Conservation (phyloP, 2,113 vertebrate species). For the Triplophysa rosa region DNA sequence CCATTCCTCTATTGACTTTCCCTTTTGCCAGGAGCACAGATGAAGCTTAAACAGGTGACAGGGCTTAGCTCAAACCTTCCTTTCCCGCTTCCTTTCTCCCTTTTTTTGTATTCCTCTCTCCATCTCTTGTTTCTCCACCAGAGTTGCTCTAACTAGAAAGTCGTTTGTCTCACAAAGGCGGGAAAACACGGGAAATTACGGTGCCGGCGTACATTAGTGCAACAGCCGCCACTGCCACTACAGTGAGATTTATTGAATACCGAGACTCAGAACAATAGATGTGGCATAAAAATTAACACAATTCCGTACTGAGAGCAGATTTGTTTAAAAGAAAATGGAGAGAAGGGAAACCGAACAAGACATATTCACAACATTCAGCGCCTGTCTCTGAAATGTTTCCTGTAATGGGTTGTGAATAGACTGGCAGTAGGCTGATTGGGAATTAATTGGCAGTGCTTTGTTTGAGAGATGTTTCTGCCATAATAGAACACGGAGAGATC, state of each 20-base stretch:
- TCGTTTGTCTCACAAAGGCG: conserved; percentile 25
- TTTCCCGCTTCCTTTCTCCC: neutral
- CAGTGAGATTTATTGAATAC: conserved; percentile 53
- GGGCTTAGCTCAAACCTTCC: conserved; percentile 7
- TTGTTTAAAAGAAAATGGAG: conserved; percentile 57
- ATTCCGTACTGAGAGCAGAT: conserved; percentile 52
- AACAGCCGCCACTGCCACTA: conserved; percentile 45
- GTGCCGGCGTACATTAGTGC: conserved; percentile 41
- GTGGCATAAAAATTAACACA: conserved; percentile 52
- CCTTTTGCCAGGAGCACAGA: conserved; percentile 21
- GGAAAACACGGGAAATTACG: conserved; percentile 42
- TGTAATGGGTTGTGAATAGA: conserved; percentile 49
- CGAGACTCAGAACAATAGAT: conserved; percentile 47
- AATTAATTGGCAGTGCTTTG: conserved; percentile 53
- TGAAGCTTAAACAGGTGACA: conserved; percentile 43
- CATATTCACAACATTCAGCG: conserved; percentile 45
- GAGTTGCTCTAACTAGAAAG: conserved; percentile 11
- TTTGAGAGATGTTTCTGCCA: conserved; percentile 54
- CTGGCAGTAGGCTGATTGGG: conserved; percentile 53
- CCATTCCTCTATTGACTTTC: conserved; percentile 28
- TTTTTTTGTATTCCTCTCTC: conserved; percentile 20
- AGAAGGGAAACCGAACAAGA: conserved; percentile 46
- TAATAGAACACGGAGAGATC: conserved; percentile 54
- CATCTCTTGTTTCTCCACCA: conserved; percentile 31
- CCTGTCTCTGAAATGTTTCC: conserved; percentile 47